Evolutionary conservation across 2,113 vertebrate species (phyloP).

Genomic region (Psilopogon haemacephalus): DNA sequence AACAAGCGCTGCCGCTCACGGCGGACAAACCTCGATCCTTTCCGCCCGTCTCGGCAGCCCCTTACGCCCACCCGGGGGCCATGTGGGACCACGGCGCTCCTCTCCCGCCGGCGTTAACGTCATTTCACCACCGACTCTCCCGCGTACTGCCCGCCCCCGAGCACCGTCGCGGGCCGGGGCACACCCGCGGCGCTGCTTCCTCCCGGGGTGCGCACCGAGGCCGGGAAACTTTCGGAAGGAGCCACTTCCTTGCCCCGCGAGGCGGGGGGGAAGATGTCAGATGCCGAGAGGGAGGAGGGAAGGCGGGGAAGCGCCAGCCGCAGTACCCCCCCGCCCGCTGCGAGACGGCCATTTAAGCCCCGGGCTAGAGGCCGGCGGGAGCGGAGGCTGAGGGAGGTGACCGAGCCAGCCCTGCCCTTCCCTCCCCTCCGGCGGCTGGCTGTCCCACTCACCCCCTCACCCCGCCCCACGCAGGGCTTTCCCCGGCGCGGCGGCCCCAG

Average conservation of each 20-base stretch:
- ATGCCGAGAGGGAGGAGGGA: background rate
- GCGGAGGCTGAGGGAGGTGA: background rate
- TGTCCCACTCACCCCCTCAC: background rate
- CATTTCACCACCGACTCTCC: background rate
- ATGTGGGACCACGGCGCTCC: too few species aligned
- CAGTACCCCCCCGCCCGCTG: background rate
- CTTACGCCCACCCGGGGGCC: too few species aligned
- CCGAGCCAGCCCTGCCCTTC: too few species aligned
- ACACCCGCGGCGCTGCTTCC: background rate
- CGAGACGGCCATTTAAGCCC: background rate
- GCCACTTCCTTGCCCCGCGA: background rate
- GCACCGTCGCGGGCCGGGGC: background rate
- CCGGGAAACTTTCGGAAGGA: background rate
- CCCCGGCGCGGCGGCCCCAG: background rate
- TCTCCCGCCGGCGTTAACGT: background rate
- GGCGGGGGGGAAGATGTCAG: background rate
- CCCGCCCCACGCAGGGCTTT: background rate
- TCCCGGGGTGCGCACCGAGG: background rate
- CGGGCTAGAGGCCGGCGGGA: background rate
- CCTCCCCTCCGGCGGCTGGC: background rate
- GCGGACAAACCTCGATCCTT: background rate
- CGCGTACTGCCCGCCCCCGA: background rate
- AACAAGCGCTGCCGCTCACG: rapidly evolving
- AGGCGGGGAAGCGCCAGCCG: background rate
- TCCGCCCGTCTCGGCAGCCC: too few species aligned